A percentile compares a stretch with the other conserved stretches of the same genome.
phyloP scores from a whole-genome alignment of 2,797 vertebrate species.

The Sebastes nivosus region DNA sequence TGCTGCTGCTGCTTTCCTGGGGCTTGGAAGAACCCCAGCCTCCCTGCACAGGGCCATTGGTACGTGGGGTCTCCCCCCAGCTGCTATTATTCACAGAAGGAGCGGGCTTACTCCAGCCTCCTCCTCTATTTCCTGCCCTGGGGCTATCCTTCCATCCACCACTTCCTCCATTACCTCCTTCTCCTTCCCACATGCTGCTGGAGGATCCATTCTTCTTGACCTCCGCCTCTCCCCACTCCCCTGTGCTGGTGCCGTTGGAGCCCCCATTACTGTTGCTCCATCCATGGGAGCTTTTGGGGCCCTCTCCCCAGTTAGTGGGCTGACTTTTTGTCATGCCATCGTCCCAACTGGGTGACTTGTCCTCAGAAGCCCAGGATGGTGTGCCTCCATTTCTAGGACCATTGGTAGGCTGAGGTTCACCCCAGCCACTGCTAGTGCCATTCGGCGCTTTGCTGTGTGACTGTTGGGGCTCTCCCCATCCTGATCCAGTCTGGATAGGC shows the following conservation, averaged over 20 bases:
- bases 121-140: conserved; percentile 82
- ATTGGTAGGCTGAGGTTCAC: conserved; percentile 85
- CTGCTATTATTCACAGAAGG: conserved; percentile 78
- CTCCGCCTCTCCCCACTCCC: conserved; percentile 89
- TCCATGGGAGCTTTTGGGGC: conserved; percentile 86
- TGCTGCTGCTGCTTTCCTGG: conserved; percentile 86
- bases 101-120: conserved; percentile 75
- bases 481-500: conserved; percentile 82
- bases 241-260: conserved; percentile 82
- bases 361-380: conserved; percentile 91
- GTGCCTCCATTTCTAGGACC: conserved; percentile 86
- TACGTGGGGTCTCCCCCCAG: conserved; percentile 80
- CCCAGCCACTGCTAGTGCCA: conserved; percentile 89
- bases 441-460: conserved; percentile 86
- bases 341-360: conserved; percentile 92
- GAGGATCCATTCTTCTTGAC: conserved; percentile 89
- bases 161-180: conserved; percentile 84
- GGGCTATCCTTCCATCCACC: conserved; percentile 91
- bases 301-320: conserved; percentile 90
- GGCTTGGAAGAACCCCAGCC: conserved; percentile 90
- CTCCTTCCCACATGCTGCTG: conserved; percentile 88
- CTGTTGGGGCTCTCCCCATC: conserved; percentile 88
- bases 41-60: conserved; percentile 85
- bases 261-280: conserved; percentile 87
- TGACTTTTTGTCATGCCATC: conserved; percentile 89